Base-by-base conservation (phyloP, 1,140 invertebrate genomes). In the Tetramorium parvispinum region DNA sequence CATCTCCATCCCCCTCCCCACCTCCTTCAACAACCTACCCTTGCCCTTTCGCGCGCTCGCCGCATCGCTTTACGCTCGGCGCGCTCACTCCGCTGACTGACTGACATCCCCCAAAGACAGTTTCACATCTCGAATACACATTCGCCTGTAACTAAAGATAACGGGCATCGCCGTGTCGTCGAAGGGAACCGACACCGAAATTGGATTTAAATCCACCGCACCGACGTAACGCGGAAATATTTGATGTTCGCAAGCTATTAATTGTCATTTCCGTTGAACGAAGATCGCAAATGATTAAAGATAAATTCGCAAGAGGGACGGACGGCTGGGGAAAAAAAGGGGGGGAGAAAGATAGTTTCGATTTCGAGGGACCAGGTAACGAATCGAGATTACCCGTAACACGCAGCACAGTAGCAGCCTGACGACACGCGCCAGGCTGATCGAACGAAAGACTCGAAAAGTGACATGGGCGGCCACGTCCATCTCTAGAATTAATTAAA, bases 71-170 rank as follows among this genome's bases (percentile, higher is more conserved):
- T 92, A 88, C 92, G 89, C 91, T 91, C 90, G 85, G 85, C 91
- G 85, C 91, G 91, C 92, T 87, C 91, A 86, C 85, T 91, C 91
- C 90, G 81, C 82, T 89, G 92, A 91, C 91, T 94, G 94, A 94
- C 93, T 94, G 95, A 95, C 94, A 93, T 94, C 91, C 95, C 94
- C 95, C 92, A 93, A 94, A 93, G 94, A 94, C 94, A 92, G 94
- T 92, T 93, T 94, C 91, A 93, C 93, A 92, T 94, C 93, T 93
- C 91, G 93, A 93, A 93, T 89, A 93, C 92, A 93, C 91, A 92
- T 92, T 92, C 83, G 90, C 88, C 89, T 92, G 92, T 93, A 93
- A 93, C 91, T 94, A 93, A 93, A 95, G 94, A 95, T 95, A 95
- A 95, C 94, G 91, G 91, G 91, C 88, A 91, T 87, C 88, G 90